Base-by-base conservation (phyloP, 2,113 vertebrate genomes). In the Centropristis striata region DNA sequence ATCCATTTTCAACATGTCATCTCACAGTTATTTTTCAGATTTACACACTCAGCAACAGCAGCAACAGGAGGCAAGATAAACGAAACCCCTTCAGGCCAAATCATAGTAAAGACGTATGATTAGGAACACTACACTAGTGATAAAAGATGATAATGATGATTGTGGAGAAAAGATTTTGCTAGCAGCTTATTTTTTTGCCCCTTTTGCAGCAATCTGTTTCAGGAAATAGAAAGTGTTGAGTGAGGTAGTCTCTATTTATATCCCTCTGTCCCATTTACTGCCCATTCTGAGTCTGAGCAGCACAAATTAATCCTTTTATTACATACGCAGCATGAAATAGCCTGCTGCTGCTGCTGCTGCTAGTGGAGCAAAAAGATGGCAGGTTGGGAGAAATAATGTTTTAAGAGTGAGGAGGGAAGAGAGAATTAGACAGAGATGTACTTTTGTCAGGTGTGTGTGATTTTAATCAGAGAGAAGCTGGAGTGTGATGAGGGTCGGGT, bases 231-330 rank as follows among this genome's bases (percentile, higher is more conserved):
- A 80, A 81, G 58, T 16, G 70, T 84, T 85, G 51, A 77, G 80
- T 68, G 81, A 90, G 86, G 86, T 92, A 66, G 70, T 71, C 79
- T 84, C 88, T 92, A 90, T 92, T 91, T 90, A 83, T 92, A 88
- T 73, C 89, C 71, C 25, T 75, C 73, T 78, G 87, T 79, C 84
- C 91, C 78, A 87, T 91, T 91, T 91, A 81, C 75, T 53, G 81
- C 47, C 80, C 74, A 84, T 90, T 88, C 81, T 81, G 71, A 87
- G 64, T 75, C 44, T 61, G 73, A 89, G 80, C 82, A 83, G 75
- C 82, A 80, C 85, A 89, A 91, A 92, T 87, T 82, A 92, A 92
- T 93, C 91, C 86, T 74, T 91, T 93, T 92, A 92, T 89, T 88
- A 86, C 76, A 87, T 80, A 83, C 60, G 28, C 83, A 89, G 84